Base-by-base conservation (phyloP, 30 jellyfish, hydroid and myxozoan species). In the Haliclystus octoradiatus region DNA sequence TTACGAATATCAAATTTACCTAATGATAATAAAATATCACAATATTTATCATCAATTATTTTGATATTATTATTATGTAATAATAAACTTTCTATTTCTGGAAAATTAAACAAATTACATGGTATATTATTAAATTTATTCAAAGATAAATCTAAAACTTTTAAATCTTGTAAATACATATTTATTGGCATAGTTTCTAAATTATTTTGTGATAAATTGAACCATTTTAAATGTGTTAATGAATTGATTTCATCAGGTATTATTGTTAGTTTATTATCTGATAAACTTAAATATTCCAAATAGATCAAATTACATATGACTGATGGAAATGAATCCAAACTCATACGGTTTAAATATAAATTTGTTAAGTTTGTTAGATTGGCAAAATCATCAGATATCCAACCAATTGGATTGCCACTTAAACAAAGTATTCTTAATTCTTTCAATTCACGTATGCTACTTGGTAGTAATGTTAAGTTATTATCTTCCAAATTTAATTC, bases 401-500 rank as follows among this genome's bases (percentile, higher is more conserved):
- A 80, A 34, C 87, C 75, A 40, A 89, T 23, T n/a, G 98, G 94
- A 67, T 89, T 89, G 12, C 77, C 78, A 63, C 96, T 73, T 5
- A 89, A 27, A 33, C 94, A 89, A 52, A 89, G 63, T 68, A 83
- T 52, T 28, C 51, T 65, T 49, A 89, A 75, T 30, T 77, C 70
- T 14, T 46, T 31, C 49, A 80, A 63, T 40, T 62, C 51, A 19
- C 86, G 75, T 14, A 89, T 13, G 14, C 93, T 70, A 27, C 78
- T 33, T 23, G 98, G 98, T 28, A 89, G 70, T 85, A 89, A 62
- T 1, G 98, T 32, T 28, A 89, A 52, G 32, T 82, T 33, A 63
- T 89, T 89, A 60, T 89, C 88, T 12, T 89, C 98, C 49, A 89
- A 35, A 52, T 68, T 71, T 29, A 81, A 70, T 57, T 81, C 98